phyloP scores from a whole-genome alignment of 1,140 invertebrate genomes.

The Amphibalanus amphitrite region DNA sequence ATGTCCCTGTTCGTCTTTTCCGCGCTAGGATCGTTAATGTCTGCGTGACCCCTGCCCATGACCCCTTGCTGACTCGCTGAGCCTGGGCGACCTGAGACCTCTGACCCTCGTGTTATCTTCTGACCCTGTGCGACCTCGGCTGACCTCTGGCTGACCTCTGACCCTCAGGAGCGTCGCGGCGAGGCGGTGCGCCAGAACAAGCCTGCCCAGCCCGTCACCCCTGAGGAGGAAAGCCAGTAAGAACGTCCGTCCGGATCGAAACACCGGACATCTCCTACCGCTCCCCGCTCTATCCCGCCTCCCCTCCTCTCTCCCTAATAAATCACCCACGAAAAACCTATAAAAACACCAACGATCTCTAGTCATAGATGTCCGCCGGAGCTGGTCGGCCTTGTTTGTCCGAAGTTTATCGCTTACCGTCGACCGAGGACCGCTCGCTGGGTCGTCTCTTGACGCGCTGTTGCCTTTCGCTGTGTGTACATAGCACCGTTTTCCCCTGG shows the following conservation, averaged over 20 bases:
- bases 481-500: not conserved
- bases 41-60: too few species aligned
- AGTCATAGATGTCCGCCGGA: not conserved
- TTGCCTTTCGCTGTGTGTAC: not conserved
- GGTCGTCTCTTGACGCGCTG: not conserved
- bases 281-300: not conserved
- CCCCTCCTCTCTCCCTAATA: not conserved
- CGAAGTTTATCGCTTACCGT: not conserved
- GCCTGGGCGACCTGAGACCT: not conserved
- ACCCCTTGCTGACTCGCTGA: too few species aligned
- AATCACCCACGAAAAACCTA: not conserved
- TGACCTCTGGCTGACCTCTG: not conserved
- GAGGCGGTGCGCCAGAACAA: not conserved
- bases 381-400: not conserved
- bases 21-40: too few species aligned
- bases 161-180: not conserved
- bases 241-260: not conserved
- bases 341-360: not conserved
- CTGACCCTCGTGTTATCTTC: not conserved
- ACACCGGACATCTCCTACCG: not conserved
- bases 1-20: too few species aligned
- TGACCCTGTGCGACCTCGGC: not conserved
- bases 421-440: too few species aligned
- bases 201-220: not conserved
- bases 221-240: not conserved